Evolutionary conservation across 2,797 vertebrate genomes (phyloP).

Genomic region (Muscicapa comitata): DNA sequence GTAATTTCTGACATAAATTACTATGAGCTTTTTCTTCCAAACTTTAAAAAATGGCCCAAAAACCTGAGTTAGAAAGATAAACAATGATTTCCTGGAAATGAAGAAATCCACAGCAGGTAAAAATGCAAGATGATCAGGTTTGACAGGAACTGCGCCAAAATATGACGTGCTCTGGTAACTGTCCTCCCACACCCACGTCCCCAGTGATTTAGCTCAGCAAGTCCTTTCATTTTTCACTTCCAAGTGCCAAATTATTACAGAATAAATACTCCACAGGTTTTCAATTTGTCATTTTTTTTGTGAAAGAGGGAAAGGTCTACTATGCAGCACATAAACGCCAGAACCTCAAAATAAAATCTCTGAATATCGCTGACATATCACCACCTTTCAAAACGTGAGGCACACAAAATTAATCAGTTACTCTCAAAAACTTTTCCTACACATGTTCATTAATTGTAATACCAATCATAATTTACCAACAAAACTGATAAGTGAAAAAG

Average conservation of each 20-base stretch:
- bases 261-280: not conserved
- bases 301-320: not conserved
- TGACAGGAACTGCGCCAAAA: not conserved
- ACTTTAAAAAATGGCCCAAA: not conserved
- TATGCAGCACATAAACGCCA: not conserved
- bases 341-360: not conserved
- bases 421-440: not conserved
- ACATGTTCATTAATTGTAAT: not conserved
- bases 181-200: accelerated
- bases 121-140: accelerated
- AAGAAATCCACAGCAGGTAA: not conserved
- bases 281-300: not conserved
- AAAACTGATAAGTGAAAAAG: not conserved
- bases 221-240: not conserved
- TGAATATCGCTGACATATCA: not conserved
- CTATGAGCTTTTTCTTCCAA: not conserved
- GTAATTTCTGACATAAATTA: not conserved
- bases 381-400: not conserved
- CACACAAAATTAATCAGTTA: not conserved
- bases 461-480: not conserved
- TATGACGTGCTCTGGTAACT: accelerated
- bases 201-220: not conserved
- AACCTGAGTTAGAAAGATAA: not conserved
- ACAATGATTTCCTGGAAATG: not conserved
- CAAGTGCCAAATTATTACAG: not conserved